These are phyloP conservation scores for Aleiodes testaceus DNA, from an alignment of 2,888 invertebrate genomes.

Conservation along the genomic window DNA sequence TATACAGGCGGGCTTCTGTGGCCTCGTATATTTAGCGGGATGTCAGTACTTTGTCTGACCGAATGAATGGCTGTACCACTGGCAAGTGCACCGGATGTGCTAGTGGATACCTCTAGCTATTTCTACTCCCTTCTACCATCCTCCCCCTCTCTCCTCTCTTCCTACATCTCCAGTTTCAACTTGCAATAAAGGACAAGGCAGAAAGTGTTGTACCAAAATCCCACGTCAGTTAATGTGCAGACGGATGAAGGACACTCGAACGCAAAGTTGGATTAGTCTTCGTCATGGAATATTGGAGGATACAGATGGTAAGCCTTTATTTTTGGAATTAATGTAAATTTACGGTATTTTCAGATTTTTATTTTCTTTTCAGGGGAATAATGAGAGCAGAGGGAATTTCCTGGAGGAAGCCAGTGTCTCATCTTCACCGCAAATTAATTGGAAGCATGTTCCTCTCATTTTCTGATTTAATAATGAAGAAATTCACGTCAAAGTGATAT, in stretches of 20 bases:
- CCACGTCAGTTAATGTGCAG: neutral
- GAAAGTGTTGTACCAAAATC: slow-evolving; percentile 40
- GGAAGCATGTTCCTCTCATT: slow-evolving; percentile 34
- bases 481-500: slow-evolving; percentile 23
- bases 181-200: slow-evolving; percentile 40
- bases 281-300: too few relatives aligned
- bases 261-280: neutral
- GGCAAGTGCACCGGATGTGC: slow-evolving; percentile 54
- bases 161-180: slow-evolving; percentile 2
- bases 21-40: slow-evolving; percentile 64
- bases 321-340: too few relatives aligned
- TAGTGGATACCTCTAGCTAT: slow-evolving; percentile 48
- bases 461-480: slow-evolving; percentile 8
- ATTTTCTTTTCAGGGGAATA: too few relatives aligned
- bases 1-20: slow-evolving; percentile 39
- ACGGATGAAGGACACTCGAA: neutral
- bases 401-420: neutral
- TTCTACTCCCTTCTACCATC: neutral
- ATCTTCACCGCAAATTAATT: slow-evolving; percentile 2
- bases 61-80: slow-evolving; percentile 61
- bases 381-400: neutral
- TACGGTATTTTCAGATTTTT: too few relatives aligned
- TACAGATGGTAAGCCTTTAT: too few relatives aligned
- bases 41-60: slow-evolving; percentile 67
- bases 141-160: slow-evolving; percentile 28